These are phyloP conservation scores for Athetis lepigone DNA, from an alignment of 2,888 invertebrate genomes.

Conservation along the genomic window DNA sequence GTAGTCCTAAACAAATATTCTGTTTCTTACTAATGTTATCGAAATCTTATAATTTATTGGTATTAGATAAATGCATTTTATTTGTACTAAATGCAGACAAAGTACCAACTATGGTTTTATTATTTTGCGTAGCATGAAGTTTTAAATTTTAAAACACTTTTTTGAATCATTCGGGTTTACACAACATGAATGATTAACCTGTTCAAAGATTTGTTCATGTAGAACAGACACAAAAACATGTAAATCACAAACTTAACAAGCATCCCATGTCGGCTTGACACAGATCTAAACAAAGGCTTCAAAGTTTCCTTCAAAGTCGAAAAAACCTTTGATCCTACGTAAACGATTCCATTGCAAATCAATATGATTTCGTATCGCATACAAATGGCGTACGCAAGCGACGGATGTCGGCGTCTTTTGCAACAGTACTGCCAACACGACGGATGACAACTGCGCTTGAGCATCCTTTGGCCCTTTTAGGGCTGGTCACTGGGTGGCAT, in stretches of 20 bases:
- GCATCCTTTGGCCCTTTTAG: conserved; percentile 74
- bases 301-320: conserved; percentile 32
- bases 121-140: neutral
- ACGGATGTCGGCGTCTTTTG: conserved; percentile 87
- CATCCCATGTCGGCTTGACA: conserved; percentile 15
- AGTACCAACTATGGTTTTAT: neutral
- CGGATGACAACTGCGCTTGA: conserved; percentile 63
- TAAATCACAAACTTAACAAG: conserved; percentile 31
- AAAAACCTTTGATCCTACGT: conserved; percentile 60
- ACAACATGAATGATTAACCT: neutral
- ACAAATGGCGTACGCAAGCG: conserved; percentile 56
- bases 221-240: conserved; percentile 26
- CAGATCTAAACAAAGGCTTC: conserved; percentile 35
- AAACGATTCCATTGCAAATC: conserved; percentile 64
- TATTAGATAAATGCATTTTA: conserved; percentile 25
- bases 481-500: conserved; percentile 64
- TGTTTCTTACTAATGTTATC: conserved; percentile 32
- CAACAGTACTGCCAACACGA: conserved; percentile 68
- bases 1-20: conserved; percentile 75
- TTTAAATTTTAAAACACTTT: neutral
- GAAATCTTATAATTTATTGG: conserved; percentile 29
- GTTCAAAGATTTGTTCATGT: conserved; percentile 2
- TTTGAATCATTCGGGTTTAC: neutral
- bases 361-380: conserved; percentile 65
- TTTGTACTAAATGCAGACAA: neutral